These are phyloP conservation scores for Laupala kohalensis DNA, from an alignment of 1,140 invertebrate genomes.

Conservation along the genomic window DNA sequence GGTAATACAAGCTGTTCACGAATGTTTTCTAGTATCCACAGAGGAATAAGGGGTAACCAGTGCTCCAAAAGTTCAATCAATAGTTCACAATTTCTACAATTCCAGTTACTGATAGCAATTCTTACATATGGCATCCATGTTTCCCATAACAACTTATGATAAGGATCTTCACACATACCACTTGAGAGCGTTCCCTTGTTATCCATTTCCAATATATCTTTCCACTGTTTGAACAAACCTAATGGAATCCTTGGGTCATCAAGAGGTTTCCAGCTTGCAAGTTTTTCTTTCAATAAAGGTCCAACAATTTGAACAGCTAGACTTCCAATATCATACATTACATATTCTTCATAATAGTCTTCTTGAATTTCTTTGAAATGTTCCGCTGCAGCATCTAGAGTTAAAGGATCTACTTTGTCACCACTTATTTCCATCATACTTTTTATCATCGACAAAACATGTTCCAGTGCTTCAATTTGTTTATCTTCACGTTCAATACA, in stretches of 20 bases:
- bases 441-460: slow-evolving; percentile 55
- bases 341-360: slow-evolving; percentile 44
- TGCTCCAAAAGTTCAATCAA: slow-evolving; percentile 66
- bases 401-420: slow-evolving; percentile 35
- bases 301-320: slow-evolving; percentile 49
- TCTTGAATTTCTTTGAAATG: slow-evolving; percentile 61
- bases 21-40: slow-evolving; percentile 72
- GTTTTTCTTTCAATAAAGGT: slow-evolving; percentile 49
- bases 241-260: slow-evolving; percentile 43
- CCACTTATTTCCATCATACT: slow-evolving; percentile 39
- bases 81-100: slow-evolving; percentile 53
- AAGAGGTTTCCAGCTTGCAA: slow-evolving; percentile 63
- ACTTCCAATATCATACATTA: slow-evolving; percentile 47
- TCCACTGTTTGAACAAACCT: slow-evolving; percentile 59
- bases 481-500: slow-evolving; percentile 59
- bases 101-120: slow-evolving; percentile 52
- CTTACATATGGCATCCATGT: slow-evolving; percentile 75
- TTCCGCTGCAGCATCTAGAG: slow-evolving; percentile 54
- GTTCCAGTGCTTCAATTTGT: slow-evolving; percentile 57
- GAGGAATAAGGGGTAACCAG: slow-evolving; percentile 69
- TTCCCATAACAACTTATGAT: slow-evolving; percentile 75
- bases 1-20: slow-evolving; percentile 71
- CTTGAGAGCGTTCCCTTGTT: slow-evolving; percentile 27
- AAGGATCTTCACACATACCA: slow-evolving; percentile 51
- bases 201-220: slow-evolving; percentile 41